Evolutionary conservation across 1,140 invertebrate genomes (phyloP).

Genomic region (Acromyrmex echinatior): DNA sequence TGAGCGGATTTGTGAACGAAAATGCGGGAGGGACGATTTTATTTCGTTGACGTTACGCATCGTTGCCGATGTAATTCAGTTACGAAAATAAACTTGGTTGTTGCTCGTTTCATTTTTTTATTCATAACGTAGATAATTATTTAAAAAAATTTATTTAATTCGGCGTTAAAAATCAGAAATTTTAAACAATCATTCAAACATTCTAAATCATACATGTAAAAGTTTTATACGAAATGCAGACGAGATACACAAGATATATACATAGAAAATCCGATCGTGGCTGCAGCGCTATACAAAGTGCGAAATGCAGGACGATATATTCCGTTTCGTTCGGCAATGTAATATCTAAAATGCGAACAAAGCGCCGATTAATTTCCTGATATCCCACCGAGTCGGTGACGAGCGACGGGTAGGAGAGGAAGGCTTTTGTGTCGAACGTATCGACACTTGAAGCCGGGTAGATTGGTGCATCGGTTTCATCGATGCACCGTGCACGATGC

Average conservation of each 20-base stretch:
- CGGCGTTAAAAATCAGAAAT: not conserved
- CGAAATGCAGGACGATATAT: not conserved
- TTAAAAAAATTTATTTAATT: not conserved
- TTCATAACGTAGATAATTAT: not conserved
- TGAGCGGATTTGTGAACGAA: not conserved
- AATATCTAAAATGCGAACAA: slow-evolving; percentile 55
- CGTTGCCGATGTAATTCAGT: not conserved
- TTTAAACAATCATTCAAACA: not conserved
- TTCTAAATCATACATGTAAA: not conserved
- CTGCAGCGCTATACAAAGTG: not conserved
- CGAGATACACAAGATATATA: not conserved
- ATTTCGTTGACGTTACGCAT: not conserved
- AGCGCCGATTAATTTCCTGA: slow-evolving; percentile 58
- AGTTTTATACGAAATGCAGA: not conserved
- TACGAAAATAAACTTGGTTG: not conserved
- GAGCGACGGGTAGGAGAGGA: slow-evolving; percentile 20
- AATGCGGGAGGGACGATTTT: not conserved
- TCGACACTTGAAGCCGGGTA: slow-evolving; percentile 62
- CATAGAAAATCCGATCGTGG: not conserved
- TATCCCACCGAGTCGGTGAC: slow-evolving; percentile 18
- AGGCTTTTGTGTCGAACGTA: slow-evolving; percentile 55
- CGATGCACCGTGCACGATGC: slow-evolving; percentile 16
- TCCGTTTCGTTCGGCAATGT: slow-evolving; percentile 1
- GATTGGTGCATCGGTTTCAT: slow-evolving; percentile 55
- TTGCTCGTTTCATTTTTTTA: not conserved